These are phyloP conservation scores for Psittacus erithacus DNA, from an alignment of 2,113 vertebrate genomes.

Conservation along the genomic window DNA sequence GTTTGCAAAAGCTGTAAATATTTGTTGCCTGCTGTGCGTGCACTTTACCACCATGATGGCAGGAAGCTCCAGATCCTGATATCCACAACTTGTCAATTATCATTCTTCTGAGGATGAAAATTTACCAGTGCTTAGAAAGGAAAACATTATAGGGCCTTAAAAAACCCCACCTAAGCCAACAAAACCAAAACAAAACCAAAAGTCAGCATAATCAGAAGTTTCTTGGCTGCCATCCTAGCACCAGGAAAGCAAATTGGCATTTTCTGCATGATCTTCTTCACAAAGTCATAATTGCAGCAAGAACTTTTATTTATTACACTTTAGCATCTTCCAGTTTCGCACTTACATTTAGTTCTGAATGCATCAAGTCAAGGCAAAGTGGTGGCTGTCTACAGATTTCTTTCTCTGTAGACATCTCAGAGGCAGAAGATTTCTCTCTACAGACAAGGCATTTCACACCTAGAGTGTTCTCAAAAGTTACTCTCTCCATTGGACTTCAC, in stretches of 20 bases:
- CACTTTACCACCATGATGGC: neutral
- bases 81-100: neutral
- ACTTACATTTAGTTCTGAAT: neutral
- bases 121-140: neutral
- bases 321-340: neutral
- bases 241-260: neutral
- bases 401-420: neutral
- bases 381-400: neutral
- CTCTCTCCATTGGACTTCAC: neutral
- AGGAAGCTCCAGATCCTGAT: neutral
- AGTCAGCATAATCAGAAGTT: neutral
- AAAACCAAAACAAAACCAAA: accelerated
- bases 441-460: neutral
- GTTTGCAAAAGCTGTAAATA: neutral
- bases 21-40: neutral
- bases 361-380: neutral
- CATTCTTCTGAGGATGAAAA: neutral
- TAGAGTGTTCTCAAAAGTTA: neutral
- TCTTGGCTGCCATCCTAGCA: neutral
- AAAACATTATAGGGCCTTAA: neutral
- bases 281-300: neutral
- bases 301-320: neutral
- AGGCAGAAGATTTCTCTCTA: neutral
- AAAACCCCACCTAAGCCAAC: neutral
- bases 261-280: neutral